Conservation (phyloP, 1,140 invertebrate species). For the Bombus polaris region DNA sequence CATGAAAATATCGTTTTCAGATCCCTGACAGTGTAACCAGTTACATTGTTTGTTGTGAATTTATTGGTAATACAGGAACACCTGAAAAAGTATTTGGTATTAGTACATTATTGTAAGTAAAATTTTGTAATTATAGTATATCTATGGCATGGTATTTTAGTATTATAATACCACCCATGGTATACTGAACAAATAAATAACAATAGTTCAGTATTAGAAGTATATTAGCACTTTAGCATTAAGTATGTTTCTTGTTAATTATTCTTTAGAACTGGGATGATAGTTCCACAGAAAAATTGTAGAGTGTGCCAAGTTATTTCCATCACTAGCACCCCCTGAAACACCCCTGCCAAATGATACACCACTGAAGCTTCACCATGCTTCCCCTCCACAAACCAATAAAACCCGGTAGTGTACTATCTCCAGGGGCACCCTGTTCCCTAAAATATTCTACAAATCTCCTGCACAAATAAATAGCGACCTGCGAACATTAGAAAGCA, state of each 20-base stretch:
- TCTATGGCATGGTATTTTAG: neutral
- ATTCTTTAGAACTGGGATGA: neutral
- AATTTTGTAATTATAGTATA: neutral
- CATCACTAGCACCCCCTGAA: conserved; percentile 9
- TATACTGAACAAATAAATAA: no score
- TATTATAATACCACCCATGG: no score
- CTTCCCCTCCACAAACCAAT: conserved; percentile 8
- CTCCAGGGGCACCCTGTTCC: neutral
- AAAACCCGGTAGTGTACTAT: conserved; percentile 7
- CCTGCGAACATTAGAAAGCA: neutral
- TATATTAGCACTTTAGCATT: neutral
- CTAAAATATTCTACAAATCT: neutral
- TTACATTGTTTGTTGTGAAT: neutral
- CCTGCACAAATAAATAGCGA: neutral
- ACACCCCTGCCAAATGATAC: conserved; percentile 2
- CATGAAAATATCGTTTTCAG: no score
- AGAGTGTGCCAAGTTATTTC: neutral
- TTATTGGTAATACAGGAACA: neutral
- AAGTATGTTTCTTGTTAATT: neutral
- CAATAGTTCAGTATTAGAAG: no score
- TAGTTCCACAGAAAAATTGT: neutral
- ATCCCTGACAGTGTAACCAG: no score
- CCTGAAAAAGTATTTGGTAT: neutral
- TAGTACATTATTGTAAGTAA: neutral
- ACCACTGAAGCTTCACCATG: neutral